Conservation (phyloP, 2,888 invertebrate genomes). For the Ptychoptera contaminata region DNA sequence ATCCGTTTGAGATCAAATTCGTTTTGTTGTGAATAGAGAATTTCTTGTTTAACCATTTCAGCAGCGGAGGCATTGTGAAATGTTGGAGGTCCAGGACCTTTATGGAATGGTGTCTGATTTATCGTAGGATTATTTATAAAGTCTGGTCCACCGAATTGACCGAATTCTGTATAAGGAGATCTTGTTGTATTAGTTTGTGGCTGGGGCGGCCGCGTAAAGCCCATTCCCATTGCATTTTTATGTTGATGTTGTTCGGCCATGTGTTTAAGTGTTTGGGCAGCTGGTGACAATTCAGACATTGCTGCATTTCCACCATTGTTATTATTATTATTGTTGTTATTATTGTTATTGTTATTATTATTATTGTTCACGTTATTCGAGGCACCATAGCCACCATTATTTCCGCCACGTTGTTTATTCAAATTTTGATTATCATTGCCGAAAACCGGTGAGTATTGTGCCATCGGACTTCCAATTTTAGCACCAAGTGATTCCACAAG, state of each 20-base stretch:
- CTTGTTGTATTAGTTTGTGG: constrained; percentile 38
- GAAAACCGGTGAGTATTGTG: constrained; percentile 24
- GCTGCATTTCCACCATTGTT: constrained; percentile 31
- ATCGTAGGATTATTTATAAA: constrained; percentile 37
- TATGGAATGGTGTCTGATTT: constrained; percentile 16
- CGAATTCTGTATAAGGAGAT: constrained; percentile 45
- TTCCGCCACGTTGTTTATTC: constrained; percentile 8
- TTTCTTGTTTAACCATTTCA: constrained; percentile 33
- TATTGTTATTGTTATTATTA: constrained; percentile 19
- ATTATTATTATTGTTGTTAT: constrained; percentile 13
- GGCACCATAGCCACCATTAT: constrained; percentile 31
- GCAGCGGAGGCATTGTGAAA: constrained; percentile 1
- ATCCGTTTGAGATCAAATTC: constrained; percentile 30
- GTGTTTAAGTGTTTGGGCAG: constrained; percentile 88
- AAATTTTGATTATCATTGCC: constrained; percentile 13
- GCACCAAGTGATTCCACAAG: too few relatives aligned
- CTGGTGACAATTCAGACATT: constrained; percentile 65
- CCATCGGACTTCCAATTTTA: constrained; percentile 17
- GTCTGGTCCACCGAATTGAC: constrained; percentile 35
- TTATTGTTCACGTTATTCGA: constrained; percentile 19
- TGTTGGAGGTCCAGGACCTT: constrained; percentile 7
- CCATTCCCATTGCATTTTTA: constrained; percentile 53
- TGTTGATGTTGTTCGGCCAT: constrained; percentile 97
- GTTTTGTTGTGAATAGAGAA: constrained; percentile 32
- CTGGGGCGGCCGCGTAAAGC: constrained; percentile 33